These are phyloP conservation scores for Scartelaos histophorus DNA, from an alignment of 2,113 vertebrate species.

Conservation along the genomic window DNA sequence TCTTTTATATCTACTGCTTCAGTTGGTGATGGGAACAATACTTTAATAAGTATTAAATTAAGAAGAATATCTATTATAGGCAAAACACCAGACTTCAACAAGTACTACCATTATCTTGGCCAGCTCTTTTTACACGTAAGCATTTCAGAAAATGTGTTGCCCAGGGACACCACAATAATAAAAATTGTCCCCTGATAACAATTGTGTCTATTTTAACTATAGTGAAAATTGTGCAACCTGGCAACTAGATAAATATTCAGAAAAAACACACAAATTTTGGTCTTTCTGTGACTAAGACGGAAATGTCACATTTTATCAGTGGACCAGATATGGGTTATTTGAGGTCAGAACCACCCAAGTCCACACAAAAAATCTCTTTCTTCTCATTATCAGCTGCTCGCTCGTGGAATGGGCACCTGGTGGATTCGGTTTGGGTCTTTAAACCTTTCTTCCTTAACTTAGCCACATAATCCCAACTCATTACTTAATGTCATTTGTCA, in stretches of 20 bases:
- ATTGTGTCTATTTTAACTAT: too few relatives aligned
- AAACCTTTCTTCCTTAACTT: neutral
- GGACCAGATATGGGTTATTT: neutral
- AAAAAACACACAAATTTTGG: neutral
- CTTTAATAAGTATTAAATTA: too few relatives aligned
- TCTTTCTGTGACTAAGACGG: neutral
- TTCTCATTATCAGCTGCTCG: neutral
- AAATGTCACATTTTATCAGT: neutral
- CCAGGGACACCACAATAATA: too few relatives aligned
- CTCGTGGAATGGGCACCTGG: neutral
- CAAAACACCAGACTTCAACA: too few relatives aligned
- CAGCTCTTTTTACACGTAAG: too few relatives aligned
- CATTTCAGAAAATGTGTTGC: too few relatives aligned
- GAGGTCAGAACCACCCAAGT: neutral
- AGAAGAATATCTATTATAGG: too few relatives aligned
- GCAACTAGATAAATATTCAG: too few relatives aligned
- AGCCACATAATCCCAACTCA: neutral
- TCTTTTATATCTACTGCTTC: slow-evolving; percentile 5
- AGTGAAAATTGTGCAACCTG: too few relatives aligned
- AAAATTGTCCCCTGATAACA: too few relatives aligned
- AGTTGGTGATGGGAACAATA: too few relatives aligned
- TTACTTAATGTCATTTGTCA: neutral
- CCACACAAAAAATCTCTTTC: neutral
- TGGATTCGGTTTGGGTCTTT: neutral
- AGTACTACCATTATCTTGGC: too few relatives aligned